Evolutionary conservation across 2,113 vertebrate species (phyloP), one percentile per base, ranked within the genome.

Genomic region (Hyaena hyaena): DNA sequence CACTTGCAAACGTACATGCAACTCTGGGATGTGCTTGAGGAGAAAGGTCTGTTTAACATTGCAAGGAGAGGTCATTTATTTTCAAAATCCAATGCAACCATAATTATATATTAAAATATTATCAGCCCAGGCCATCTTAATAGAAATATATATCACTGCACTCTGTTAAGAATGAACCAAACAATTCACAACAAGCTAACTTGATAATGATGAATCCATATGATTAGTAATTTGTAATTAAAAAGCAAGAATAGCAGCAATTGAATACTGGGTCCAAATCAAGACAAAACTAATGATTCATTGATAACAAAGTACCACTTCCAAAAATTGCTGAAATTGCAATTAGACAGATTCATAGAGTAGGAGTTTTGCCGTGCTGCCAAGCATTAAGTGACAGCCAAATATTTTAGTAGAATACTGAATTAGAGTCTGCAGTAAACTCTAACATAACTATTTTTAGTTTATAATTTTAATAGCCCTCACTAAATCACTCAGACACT

Each of bases 181-280:
- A 79, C n/a, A 92, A 71, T 81, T 26, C 53, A 85, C 74, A 96
- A 81, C 65, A 96, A 92, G 63, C 50, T 96, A 79, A 93, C 66
- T 45, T 95, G 45, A 94, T 96, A 96, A 95, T 92, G 65, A 93
- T 87, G 26, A 96, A 94, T 83, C 79, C 85, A 95, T 89, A 84
- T 97, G 79, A 96, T 93, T 88, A 95, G 76, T 85, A 95, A 94
- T 96, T 97, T 96, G 65, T 94, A 96, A 97, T 96, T 96, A 93
- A 96, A 97, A 96, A 81, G 31, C 58, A 95, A 97, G 76, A 96
- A 68, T 17, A 93, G 24, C 76, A 96, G 33, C 90, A 96, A 96
- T 93, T 66, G 39, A 88, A 97, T 98, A 73, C 39, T 96, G 88
- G 84, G 88, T 92, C 65, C 76, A 91, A 98, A 96, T 92, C 88